Conservation (phyloP, 2,797 vertebrate genomes). For the Urocyon cinereoargenteus region DNA sequence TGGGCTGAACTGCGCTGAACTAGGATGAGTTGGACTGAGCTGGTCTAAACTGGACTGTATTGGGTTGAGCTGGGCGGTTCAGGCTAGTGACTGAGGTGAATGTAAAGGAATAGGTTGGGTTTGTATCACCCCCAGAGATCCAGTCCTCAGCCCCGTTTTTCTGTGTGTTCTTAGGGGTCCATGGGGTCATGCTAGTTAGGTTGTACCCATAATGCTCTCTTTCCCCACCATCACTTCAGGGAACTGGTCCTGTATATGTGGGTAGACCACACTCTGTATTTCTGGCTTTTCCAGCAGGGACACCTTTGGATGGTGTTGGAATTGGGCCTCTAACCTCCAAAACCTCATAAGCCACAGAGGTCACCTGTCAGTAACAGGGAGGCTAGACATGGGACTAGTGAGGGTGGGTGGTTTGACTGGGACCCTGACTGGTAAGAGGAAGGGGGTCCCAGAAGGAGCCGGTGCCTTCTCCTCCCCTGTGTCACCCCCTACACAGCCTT, state of each 20-base stretch:
- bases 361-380: neutral
- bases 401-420: accelerated
- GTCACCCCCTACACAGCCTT: neutral
- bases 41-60: accelerated
- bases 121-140: neutral
- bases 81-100: no score
- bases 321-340: neutral
- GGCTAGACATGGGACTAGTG: accelerated
- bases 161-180: neutral
- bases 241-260: neutral
- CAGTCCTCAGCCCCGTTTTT: no score
- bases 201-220: neutral
- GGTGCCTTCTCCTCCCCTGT: no score
- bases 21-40: accelerated
- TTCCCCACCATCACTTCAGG: no score
- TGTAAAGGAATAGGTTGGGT: neutral
- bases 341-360: accelerated
- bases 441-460: neutral
- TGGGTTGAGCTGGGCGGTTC: accelerated
- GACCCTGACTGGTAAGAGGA: neutral
- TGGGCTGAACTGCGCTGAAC: accelerated
- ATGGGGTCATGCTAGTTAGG: neutral
- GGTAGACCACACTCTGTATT: no score
- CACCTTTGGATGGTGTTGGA: neutral
- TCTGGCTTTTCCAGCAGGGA: neutral